A percentile compares a stretch with the other conserved stretches of the same genome.
phyloP scores from a whole-genome alignment of 1,140 invertebrate genomes.

The Leptinotarsa undecemlineata region DNA sequence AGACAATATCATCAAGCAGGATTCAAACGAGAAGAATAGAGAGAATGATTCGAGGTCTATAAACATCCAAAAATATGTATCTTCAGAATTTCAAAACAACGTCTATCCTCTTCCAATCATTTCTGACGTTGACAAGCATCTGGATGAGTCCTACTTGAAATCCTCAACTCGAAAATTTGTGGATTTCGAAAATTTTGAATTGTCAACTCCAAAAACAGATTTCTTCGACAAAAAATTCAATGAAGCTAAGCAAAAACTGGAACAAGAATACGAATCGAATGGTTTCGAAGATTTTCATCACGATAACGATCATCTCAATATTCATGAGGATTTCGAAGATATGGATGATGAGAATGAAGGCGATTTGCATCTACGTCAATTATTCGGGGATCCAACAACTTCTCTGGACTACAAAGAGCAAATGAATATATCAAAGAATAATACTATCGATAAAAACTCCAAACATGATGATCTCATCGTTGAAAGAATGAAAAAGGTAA shows the following conservation, averaged over 20 bases:
- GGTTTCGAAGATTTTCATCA: slow-evolving; percentile 19
- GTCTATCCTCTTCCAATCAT: slow-evolving; percentile 41
- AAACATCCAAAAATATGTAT: slow-evolving; percentile 46
- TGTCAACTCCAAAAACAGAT: slow-evolving; percentile 46
- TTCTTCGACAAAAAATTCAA: slow-evolving; percentile 46
- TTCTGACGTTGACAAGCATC: slow-evolving; percentile 42
- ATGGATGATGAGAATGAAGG: slow-evolving; percentile 19
- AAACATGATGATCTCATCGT: slow-evolving; percentile 39
- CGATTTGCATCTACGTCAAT: slow-evolving; percentile 17
- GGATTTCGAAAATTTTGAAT: slow-evolving; percentile 32
- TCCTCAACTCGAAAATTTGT: slow-evolving; percentile 23
- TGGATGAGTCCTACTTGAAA: slow-evolving; percentile 33
- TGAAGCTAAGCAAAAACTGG: slow-evolving; percentile 42
- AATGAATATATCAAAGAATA: slow-evolving; percentile 36
- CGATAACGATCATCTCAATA: slow-evolving; percentile 10
- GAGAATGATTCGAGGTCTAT: slow-evolving; percentile 40
- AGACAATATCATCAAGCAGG: not conserved
- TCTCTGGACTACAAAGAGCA: slow-evolving; percentile 36
- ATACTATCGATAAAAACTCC: slow-evolving; percentile 40
- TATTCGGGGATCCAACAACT: slow-evolving; percentile 23
- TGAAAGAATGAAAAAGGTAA: slow-evolving; percentile 39
- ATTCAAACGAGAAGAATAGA: not conserved
- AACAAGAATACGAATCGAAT: slow-evolving; percentile 39
- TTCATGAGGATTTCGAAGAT: slow-evolving; percentile 17
- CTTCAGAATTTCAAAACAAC: slow-evolving; percentile 49